Conservation (phyloP, 1,140 invertebrate species). For the Hormaphis cornu region DNA sequence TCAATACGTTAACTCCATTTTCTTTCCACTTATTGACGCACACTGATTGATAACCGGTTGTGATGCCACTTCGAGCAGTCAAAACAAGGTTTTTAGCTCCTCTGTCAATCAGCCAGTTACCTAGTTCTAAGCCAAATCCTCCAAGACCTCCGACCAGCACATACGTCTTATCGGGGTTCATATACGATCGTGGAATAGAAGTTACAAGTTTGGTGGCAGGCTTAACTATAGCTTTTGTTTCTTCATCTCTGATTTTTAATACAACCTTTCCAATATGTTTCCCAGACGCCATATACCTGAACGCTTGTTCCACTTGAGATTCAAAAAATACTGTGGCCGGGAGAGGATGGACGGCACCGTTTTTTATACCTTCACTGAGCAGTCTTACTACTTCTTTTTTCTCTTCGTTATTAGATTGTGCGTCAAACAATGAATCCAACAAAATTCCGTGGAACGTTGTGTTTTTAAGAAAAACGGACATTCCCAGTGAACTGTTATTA, state of each 20-base stretch:
- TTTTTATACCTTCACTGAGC: constrained; percentile 69
- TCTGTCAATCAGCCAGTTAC: constrained; percentile 76
- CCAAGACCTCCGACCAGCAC: constrained; percentile 82
- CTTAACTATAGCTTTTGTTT: constrained; percentile 46
- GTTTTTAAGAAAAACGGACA: constrained; percentile 91
- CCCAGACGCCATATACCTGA: constrained; percentile 90
- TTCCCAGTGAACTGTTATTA: constrained; percentile 75
- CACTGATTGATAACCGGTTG: constrained; percentile 76
- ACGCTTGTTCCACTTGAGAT: constrained; percentile 84
- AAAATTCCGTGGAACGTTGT: constrained; percentile 93
- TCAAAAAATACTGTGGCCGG: constrained; percentile 70
- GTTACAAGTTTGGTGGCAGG: constrained; percentile 51
- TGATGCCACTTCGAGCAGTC: constrained; percentile 77
- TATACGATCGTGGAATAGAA: constrained; percentile 74
- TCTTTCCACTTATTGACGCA: constrained; percentile 67
- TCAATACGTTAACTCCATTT: constrained; percentile 56
- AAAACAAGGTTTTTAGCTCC: constrained; percentile 76
- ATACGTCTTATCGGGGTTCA: constrained; percentile 80
- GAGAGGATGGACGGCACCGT: constrained; percentile 75
- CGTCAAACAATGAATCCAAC: constrained; percentile 80
- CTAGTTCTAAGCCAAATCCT: constrained; percentile 87
- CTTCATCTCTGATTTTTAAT: constrained; percentile 76
- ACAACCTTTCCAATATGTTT: constrained; percentile 96
- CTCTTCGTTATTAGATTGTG: constrained; percentile 50
- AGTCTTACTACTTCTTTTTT: constrained; percentile 63